phyloP scores from a whole-genome alignment of 2,888 invertebrate species.

The Bhutanitis thaidina region DNA sequence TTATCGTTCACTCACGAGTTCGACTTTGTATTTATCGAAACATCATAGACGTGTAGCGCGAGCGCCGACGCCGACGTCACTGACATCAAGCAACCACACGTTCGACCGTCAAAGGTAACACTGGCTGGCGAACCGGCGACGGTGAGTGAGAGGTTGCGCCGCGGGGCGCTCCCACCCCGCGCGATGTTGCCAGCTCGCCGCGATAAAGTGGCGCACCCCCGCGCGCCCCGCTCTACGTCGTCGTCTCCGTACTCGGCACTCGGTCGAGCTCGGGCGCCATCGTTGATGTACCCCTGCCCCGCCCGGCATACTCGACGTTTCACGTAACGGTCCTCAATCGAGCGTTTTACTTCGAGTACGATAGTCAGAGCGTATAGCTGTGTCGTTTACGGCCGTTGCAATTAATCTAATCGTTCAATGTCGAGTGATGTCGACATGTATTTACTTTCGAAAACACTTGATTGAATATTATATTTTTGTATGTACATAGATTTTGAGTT shows the following conservation, averaged over 20 bases:
- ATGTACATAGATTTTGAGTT: not conserved
- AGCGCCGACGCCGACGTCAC: slow-evolving; percentile 77
- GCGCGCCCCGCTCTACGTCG: slow-evolving; percentile 67
- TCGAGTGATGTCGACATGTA: not conserved
- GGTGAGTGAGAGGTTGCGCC: slow-evolving; percentile 81
- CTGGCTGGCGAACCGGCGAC: slow-evolving; percentile 77
- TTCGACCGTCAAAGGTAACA: slow-evolving; percentile 82
- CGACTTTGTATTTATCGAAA: slow-evolving; percentile 75
- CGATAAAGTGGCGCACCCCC: slow-evolving; percentile 79
- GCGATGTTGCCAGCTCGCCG: slow-evolving; percentile 78
- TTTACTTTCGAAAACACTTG: not conserved
- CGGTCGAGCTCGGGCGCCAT: slow-evolving; percentile 71
- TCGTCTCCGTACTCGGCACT: slow-evolving; percentile 70
- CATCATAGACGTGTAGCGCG: slow-evolving; percentile 78
- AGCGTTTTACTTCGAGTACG: slow-evolving; percentile 74
- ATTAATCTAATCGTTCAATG: slow-evolving; percentile 3
- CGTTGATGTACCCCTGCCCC: slow-evolving; percentile 69
- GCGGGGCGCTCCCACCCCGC: slow-evolving; percentile 77
- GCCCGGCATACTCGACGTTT: slow-evolving; percentile 72
- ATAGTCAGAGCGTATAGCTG: slow-evolving; percentile 43
- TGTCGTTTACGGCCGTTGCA: slow-evolving; percentile 15
- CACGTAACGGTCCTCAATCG: slow-evolving; percentile 80
- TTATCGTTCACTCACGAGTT: slow-evolving; percentile 72
- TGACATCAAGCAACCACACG: slow-evolving; percentile 73
- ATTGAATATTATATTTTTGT: not conserved